Conservation (phyloP, 53 echinoderm and acorn worm species). For the Luidia sarsii region DNA sequence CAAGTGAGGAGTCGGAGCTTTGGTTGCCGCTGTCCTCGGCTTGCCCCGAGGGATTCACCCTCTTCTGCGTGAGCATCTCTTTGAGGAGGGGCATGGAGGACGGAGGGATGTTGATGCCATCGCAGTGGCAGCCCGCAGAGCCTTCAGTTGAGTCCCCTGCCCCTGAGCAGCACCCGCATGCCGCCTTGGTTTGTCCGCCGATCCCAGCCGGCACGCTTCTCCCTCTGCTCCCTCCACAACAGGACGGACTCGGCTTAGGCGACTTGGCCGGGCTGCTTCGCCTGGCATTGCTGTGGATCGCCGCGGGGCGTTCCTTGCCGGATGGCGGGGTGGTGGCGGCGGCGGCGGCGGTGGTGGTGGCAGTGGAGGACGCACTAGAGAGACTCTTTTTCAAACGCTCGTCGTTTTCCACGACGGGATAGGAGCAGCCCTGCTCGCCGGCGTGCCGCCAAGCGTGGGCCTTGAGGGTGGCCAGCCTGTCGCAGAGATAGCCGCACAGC, state of each 20-base stretch:
- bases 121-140: conserved; percentile 53
- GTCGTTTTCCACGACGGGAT: conserved; percentile 80
- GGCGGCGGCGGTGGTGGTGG: neutral
- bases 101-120: conserved; percentile 55
- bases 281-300: neutral
- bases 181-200: neutral
- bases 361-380: neutral
- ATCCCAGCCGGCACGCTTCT: neutral
- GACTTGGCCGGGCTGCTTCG: neutral
- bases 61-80: too few species aligned
- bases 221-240: neutral
- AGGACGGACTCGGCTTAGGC: neutral
- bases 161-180: conserved; percentile 8
- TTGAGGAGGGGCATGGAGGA: conserved; percentile 24
- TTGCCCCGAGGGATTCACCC: too few species aligned
- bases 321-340: neutral
- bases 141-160: neutral
- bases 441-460: conserved; percentile 97
- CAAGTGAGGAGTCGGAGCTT: neutral
- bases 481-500: conserved; percentile 92
- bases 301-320: neutral
- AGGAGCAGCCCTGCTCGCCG: conserved; percentile 88
- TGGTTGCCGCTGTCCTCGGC: too few species aligned
- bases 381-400: conserved; percentile 22
- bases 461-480: conserved; percentile 91